Conservation (phyloP, 2,797 vertebrate genomes). For the Hapalemur alaotrensis region DNA sequence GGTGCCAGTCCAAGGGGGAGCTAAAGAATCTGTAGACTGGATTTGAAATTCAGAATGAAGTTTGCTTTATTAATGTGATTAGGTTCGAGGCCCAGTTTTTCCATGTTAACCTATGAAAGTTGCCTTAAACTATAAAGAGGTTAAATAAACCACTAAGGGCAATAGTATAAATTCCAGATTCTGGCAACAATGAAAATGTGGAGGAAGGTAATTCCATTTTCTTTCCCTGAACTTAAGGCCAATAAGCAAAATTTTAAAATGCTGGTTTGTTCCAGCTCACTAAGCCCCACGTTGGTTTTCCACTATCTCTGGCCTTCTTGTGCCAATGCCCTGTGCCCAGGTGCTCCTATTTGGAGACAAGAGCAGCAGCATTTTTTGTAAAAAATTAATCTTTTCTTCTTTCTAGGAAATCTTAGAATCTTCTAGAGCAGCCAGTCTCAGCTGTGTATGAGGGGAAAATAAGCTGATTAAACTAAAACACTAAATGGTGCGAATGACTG, state of each 20-base stretch:
- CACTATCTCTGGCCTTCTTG: background rate
- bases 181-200: background rate
- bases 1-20: background rate
- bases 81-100: background rate
- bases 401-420: background rate
- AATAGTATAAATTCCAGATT: background rate
- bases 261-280: background rate
- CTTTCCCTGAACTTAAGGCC: background rate
- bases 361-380: background rate
- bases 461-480: background rate
- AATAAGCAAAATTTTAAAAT: background rate
- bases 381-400: background rate
- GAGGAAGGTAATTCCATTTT: background rate
- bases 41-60: slow-evolving; percentile 26
- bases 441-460: background rate
- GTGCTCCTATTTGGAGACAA: background rate
- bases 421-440: background rate
- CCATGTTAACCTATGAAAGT: background rate
- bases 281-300: background rate
- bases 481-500: background rate
- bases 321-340: background rate
- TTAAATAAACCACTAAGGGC: background rate
- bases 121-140: background rate
- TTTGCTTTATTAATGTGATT: slow-evolving; percentile 8
- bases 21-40: background rate